Conservation (phyloP, 1,140 invertebrate genomes). For the Antheraea pernyi region DNA sequence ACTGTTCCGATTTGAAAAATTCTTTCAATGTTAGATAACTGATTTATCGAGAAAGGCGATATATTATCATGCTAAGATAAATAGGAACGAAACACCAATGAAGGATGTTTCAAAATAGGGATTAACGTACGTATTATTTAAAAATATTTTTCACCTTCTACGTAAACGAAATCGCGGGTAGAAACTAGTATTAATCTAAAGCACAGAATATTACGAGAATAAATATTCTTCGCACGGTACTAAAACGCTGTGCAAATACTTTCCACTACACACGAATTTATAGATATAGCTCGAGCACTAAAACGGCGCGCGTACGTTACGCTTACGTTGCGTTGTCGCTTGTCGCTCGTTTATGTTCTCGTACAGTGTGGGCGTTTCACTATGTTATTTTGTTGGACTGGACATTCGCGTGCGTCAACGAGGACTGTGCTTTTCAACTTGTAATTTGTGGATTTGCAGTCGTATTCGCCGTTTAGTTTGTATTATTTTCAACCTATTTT, state of each 20-base stretch:
- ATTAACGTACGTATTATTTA: too few relatives aligned
- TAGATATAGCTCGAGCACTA: not conserved
- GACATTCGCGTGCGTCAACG: not conserved
- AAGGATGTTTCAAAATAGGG: too few relatives aligned
- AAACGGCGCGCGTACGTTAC: not conserved
- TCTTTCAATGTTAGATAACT: too few relatives aligned
- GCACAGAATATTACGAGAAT: not conserved
- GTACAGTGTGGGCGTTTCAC: not conserved
- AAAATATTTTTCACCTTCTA: too few relatives aligned
- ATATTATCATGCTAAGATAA: too few relatives aligned
- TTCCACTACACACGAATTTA: not conserved
- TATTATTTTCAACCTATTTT: too few relatives aligned
- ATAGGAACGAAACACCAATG: too few relatives aligned
- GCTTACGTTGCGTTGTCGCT: not conserved
- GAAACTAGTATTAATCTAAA: not conserved
- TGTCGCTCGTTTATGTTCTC: not conserved
- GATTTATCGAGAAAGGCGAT: too few relatives aligned
- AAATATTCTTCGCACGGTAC: not conserved
- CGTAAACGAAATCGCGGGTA: too few relatives aligned
- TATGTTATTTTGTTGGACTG: conserved; percentile 1
- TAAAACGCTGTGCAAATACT: not conserved
- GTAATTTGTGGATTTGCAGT: not conserved
- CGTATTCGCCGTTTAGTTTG: not conserved
- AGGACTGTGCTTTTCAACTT: not conserved
- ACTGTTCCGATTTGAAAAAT: too few relatives aligned